phyloP scores from a whole-genome alignment of 2,888 invertebrate species.

The Watsonalla cultraria region DNA sequence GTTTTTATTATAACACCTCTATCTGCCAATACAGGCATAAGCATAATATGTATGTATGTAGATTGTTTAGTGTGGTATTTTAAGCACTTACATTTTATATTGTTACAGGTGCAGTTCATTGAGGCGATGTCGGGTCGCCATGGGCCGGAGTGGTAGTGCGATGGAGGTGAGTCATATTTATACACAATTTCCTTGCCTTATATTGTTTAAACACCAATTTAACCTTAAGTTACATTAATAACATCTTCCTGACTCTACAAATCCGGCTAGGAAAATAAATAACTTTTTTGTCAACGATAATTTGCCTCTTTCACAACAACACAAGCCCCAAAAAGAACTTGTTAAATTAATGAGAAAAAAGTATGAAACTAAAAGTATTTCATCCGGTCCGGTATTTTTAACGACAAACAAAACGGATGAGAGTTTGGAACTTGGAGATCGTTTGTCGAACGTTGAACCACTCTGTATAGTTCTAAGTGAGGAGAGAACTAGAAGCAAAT shows the following conservation, averaged over 20 bases:
- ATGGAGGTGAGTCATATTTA: constrained; percentile 56
- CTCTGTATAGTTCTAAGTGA: constrained; percentile 3
- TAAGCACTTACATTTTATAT: constrained; percentile 11
- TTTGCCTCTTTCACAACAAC: background rate
- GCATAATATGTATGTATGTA: no score
- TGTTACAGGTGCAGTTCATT: constrained; percentile 43
- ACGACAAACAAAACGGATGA: constrained; percentile 27
- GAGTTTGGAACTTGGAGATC: constrained; percentile 36
- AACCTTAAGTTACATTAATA: no score
- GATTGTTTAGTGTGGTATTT: no score
- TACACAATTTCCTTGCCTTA: constrained; percentile 1
- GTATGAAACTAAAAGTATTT: constrained; percentile 13
- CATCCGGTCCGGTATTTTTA: constrained; percentile 25
- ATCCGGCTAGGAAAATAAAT: background rate
- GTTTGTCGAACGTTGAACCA: constrained; percentile 33
- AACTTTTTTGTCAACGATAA: background rate
- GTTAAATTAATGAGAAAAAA: background rate
- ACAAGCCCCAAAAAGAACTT: background rate
- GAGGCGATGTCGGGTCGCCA: constrained; percentile 49
- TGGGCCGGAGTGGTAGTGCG: constrained; percentile 57
- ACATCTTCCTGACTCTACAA: background rate
- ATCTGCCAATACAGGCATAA: no score
- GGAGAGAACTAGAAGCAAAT: no score
- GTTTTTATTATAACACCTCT: no score
- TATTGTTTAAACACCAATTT: background rate